Conservation (phyloP, 2,888 invertebrate species). For the Microctonus brassicae region DNA sequence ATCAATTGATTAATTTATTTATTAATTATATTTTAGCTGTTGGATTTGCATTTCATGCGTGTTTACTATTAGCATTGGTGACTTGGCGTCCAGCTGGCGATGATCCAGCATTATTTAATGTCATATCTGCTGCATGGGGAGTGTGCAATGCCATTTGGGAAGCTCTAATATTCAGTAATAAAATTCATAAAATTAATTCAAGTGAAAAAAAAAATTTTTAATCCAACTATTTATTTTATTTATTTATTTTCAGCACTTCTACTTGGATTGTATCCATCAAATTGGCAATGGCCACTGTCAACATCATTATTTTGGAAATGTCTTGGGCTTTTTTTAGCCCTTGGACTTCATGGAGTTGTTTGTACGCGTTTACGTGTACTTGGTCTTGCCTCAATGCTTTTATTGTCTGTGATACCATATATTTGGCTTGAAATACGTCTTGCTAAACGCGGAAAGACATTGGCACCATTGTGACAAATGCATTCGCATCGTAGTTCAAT, state of each 20-base stretch:
- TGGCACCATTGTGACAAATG: conserved; percentile 70
- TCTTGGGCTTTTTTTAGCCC: conserved; percentile 73
- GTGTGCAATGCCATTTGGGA: conserved; percentile 91
- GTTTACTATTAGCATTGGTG: conserved; percentile 81
- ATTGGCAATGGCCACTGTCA: conserved; percentile 69
- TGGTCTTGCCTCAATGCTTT: conserved; percentile 70
- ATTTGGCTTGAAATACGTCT: conserved; percentile 72
- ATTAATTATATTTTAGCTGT: conserved; percentile 73
- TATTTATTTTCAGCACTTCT: conserved; percentile 59
- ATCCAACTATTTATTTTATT: not conserved
- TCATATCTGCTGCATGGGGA: conserved; percentile 88
- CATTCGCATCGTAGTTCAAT: conserved; percentile 34
- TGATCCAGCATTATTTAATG: conserved; percentile 85
- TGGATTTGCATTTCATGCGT: conserved; percentile 85
- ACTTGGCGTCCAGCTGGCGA: conserved; percentile 86
- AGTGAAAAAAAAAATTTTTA: not conserved
- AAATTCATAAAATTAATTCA: not conserved
- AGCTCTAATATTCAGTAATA: conserved; percentile 72
- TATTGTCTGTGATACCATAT: conserved; percentile 72
- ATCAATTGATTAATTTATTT: conserved; percentile 12
- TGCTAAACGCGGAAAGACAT: conserved; percentile 70
- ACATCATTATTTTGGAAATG: conserved; percentile 72
- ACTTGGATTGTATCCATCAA: conserved; percentile 64
- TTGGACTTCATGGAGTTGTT: conserved; percentile 74
- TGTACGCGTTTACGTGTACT: conserved; percentile 71